A percentile compares a stretch with the other conserved stretches of the same genome.
Conservation (phyloP, 2,113 vertebrate species). For the Elachura formosa region DNA sequence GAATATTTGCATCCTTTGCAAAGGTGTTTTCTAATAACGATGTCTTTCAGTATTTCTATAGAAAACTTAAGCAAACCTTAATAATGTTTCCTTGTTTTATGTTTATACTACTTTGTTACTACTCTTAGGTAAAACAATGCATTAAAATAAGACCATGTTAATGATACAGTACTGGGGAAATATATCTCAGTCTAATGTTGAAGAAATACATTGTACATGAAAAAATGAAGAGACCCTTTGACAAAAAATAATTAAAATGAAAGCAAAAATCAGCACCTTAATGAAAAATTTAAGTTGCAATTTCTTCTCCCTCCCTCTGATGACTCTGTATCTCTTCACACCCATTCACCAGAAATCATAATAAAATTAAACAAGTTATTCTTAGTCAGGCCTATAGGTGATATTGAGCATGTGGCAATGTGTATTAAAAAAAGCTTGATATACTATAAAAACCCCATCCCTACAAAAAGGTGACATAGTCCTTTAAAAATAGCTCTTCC, state of each 20-base stretch:
- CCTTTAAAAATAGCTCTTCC: constrained; percentile 77
- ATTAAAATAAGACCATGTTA: background rate
- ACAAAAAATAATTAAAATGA: background rate
- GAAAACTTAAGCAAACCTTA: background rate
- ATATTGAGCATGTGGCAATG: background rate
- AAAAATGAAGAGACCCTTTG: background rate
- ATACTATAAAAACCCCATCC: constrained; percentile 48
- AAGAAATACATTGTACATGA: background rate
- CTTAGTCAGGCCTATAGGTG: background rate
- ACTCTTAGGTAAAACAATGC: background rate
- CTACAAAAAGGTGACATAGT: constrained; percentile 76
- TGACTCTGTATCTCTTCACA: background rate
- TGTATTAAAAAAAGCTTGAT: background rate
- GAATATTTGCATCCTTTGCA: background rate
- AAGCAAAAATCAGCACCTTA: background rate
- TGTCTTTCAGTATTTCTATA: background rate
- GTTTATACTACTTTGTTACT: background rate
- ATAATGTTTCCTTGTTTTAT: background rate
- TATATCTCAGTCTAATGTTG: background rate
- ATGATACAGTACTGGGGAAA: background rate
- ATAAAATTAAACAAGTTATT: constrained; percentile 2
- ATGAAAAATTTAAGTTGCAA: background rate
- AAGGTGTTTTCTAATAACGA: background rate
- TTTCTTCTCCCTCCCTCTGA: background rate
- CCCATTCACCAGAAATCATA: background rate